phyloP scores from a whole-genome alignment of 2,888 invertebrate species.

The Stenolophus ochropezus region DNA sequence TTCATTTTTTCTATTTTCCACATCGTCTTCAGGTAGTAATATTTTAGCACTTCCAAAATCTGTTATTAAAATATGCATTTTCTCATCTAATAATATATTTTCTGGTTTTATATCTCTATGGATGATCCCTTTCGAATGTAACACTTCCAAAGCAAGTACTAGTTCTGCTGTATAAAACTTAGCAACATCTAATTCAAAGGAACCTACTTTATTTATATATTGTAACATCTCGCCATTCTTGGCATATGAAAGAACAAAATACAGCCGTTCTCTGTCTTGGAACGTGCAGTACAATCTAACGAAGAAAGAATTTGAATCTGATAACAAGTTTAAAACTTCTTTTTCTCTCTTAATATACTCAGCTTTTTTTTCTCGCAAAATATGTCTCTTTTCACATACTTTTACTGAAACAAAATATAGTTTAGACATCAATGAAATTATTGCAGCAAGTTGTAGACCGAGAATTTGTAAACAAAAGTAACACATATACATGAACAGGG shows the following conservation, averaged over 20 bases:
- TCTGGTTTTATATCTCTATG: slow-evolving; percentile 99
- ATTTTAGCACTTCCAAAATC: slow-evolving; percentile 98
- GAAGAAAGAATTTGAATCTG: slow-evolving; percentile 88
- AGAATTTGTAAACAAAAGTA: too few relatives aligned
- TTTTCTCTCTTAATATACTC: slow-evolving; percentile 96
- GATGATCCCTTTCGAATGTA: slow-evolving; percentile 91
- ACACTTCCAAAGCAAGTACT: slow-evolving; percentile 91
- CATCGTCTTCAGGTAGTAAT: slow-evolving; percentile 73
- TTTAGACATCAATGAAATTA: too few relatives aligned
- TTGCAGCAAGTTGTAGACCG: too few relatives aligned
- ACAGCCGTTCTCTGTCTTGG: slow-evolving; percentile 93
- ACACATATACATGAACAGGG: too few relatives aligned
- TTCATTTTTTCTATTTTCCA: slow-evolving; percentile 65
- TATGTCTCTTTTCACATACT: slow-evolving; percentile 97
- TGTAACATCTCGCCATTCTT: slow-evolving; percentile 95
- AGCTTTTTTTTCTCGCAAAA: slow-evolving; percentile 93
- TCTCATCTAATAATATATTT: slow-evolving; percentile 95
- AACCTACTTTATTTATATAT: slow-evolving; percentile 92
- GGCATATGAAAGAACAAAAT: slow-evolving; percentile 96
- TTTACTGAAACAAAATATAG: slow-evolving; percentile 89
- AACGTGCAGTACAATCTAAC: slow-evolving; percentile 97
- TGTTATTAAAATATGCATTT: slow-evolving; percentile 96
- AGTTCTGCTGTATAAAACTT: slow-evolving; percentile 97
- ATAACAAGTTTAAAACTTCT: slow-evolving; percentile 91
- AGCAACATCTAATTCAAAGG: slow-evolving; percentile 91